Evolutionary conservation across 2,888 invertebrate genomes (phyloP).

Genomic region (Chironomus tentans): DNA sequence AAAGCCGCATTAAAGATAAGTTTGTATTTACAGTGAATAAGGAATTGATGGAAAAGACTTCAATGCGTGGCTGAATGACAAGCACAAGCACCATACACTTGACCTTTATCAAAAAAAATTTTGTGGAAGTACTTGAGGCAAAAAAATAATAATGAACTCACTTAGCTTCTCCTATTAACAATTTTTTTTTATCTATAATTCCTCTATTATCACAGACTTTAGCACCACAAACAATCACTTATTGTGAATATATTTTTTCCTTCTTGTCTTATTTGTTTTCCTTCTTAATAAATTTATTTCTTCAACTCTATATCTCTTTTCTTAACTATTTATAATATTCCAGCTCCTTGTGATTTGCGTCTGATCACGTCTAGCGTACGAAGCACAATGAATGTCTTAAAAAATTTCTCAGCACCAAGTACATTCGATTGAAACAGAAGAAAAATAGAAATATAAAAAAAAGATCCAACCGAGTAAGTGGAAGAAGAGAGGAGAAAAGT

Average conservation of each 20-base stretch:
- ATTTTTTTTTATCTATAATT: neutral
- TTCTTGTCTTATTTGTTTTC: neutral
- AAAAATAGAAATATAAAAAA: neutral
- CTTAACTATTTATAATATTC: too few species aligned
- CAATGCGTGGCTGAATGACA: neutral
- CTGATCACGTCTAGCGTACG: neutral
- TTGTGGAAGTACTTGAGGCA: too few species aligned
- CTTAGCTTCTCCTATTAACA: neutral
- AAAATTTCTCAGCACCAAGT: neutral
- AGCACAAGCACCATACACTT: neutral
- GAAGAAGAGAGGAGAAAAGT: neutral
- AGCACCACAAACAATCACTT: too few species aligned
- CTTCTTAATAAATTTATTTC: neutral
- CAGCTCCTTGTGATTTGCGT: neutral
- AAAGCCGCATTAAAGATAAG: neutral
- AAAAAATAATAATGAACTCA: neutral
- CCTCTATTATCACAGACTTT: neutral
- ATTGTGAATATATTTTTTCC: neutral
- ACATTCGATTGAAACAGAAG: neutral
- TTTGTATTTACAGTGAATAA: neutral
- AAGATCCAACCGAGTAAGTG: neutral
- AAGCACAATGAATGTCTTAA: neutral
- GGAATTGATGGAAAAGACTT: neutral
- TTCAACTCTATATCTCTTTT: too few species aligned
- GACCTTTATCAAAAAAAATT: too few species aligned